These are phyloP conservation scores for Oscarella lobularis DNA, from an alignment of 37 sponge, comb jelly and placozoan species.

Conservation along the genomic window DNA sequence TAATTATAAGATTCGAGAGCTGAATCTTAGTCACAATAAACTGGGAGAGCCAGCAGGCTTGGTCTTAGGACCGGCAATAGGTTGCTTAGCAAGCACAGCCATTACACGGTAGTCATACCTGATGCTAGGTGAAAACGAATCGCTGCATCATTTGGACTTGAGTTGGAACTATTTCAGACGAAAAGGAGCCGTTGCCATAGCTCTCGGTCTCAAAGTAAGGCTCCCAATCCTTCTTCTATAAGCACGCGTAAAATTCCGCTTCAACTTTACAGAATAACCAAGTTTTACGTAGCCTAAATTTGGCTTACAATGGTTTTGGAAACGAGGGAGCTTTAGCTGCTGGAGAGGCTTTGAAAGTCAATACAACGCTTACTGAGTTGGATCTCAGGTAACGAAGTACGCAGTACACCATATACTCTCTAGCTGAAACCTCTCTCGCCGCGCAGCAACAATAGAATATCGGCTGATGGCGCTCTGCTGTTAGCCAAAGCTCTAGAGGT, in stretches of 20 bases:
- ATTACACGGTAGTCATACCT: no score
- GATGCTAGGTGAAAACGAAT: conserved; percentile 82
- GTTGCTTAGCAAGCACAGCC: no score
- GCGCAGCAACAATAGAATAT: conserved; percentile 80
- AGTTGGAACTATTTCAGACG: conserved; percentile 90
- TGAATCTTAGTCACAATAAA: conserved; percentile 88
- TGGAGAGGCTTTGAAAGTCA: conserved; percentile 83
- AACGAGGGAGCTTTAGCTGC: conserved; percentile 74
- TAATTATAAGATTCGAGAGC: conserved; percentile 51
- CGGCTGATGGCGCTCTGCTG: conserved; percentile 37
- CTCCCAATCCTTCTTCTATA: background rate
- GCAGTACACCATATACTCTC: background rate
- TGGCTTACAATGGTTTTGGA: conserved; percentile 84
- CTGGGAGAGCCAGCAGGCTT: conserved; percentile 68
- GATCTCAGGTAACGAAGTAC: conserved; percentile 48
- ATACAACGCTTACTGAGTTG: conserved; percentile 62
- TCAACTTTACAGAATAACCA: conserved; percentile 52
- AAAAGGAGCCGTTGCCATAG: conserved; percentile 85
- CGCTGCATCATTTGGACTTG: conserved; percentile 60
- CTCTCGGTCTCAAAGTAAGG: conserved; percentile 62
- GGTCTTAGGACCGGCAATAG: conserved; percentile 78
- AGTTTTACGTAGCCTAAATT: conserved; percentile 60
- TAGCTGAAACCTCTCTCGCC: no score
- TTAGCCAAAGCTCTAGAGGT: conserved; percentile 52
- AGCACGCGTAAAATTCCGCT: background rate